These are phyloP conservation scores for Virgularia gustaviana DNA, from an alignment of 92 coral and sea anemone species.

Conservation along the genomic window DNA sequence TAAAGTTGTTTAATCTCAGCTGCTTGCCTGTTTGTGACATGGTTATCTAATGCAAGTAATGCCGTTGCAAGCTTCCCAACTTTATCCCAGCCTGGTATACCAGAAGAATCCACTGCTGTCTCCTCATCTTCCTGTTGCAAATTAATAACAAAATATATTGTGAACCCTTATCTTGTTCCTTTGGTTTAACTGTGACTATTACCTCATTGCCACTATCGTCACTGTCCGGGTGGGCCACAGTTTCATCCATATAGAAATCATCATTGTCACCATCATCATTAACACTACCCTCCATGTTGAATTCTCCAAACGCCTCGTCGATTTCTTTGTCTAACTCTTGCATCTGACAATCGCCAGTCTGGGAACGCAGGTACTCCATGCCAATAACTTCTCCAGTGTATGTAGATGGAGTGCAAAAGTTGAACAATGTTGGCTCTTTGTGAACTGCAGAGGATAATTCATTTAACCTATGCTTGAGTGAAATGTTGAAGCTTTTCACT, in stretches of 20 bases:
- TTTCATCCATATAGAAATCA: slow-evolving; percentile 7
- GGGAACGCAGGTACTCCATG: slow-evolving; percentile 32
- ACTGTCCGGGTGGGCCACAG: neutral
- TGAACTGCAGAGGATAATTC: neutral
- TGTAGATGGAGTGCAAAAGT: slow-evolving; percentile 6
- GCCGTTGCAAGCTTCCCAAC: slow-evolving; percentile 25
- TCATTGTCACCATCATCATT: slow-evolving; percentile 15
- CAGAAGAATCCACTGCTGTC: slow-evolving; percentile 30
- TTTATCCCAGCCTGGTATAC: slow-evolving; percentile 53
- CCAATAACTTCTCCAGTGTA: slow-evolving; percentile 36
- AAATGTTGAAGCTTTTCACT: slow-evolving; percentile 1
- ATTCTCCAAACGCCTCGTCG: slow-evolving; percentile 24
- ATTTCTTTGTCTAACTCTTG: slow-evolving; percentile 4
- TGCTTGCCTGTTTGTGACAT: slow-evolving; percentile 31
- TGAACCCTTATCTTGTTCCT: too few species aligned
- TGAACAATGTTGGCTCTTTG: neutral
- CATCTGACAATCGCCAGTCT: slow-evolving; percentile 19
- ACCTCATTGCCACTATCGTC: neutral
- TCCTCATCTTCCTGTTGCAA: neutral
- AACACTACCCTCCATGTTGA: neutral
- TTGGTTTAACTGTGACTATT: too few species aligned
- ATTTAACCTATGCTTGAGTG: slow-evolving; percentile 27
- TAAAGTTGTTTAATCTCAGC: slow-evolving; percentile 31
- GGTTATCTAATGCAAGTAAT: slow-evolving; percentile 31
- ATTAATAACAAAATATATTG: neutral